These are phyloP conservation scores for Scolopax rusticola DNA, from an alignment of 2,797 vertebrate genomes.

Conservation along the genomic window DNA sequence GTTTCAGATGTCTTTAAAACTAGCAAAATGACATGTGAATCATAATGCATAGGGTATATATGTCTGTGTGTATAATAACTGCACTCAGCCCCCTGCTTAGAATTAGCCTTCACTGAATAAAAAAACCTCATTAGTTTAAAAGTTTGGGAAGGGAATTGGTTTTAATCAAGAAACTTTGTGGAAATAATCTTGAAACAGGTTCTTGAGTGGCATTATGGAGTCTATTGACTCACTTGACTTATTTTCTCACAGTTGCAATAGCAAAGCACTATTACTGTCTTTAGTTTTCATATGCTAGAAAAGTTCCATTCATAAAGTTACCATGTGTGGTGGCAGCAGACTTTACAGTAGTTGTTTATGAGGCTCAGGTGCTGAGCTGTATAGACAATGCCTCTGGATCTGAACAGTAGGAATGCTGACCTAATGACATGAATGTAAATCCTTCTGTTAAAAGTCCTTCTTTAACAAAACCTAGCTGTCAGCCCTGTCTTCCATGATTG, in stretches of 20 bases:
- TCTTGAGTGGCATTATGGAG: neutral
- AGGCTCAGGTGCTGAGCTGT: conserved; percentile 22
- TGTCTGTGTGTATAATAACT: neutral
- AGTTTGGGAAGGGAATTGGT: neutral
- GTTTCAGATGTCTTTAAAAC: neutral
- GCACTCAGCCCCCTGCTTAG: neutral
- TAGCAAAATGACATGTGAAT: neutral
- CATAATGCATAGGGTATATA: neutral
- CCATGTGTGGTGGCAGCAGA: neutral
- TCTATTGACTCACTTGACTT: neutral
- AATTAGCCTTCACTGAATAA: neutral
- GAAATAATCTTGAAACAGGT: neutral
- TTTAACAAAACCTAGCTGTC: conserved; percentile 43
- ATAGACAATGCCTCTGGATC: neutral
- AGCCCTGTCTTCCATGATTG: neutral
- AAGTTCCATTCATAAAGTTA: neutral
- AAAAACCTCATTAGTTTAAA: neutral
- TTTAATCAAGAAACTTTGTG: neutral
- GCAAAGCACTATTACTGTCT: neutral
- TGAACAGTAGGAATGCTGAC: neutral
- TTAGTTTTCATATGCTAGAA: neutral
- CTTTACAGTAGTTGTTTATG: conserved; percentile 24
- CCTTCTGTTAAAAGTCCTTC: conserved; percentile 10
- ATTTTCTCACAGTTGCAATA: neutral
- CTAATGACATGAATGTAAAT: conserved; percentile 40